phyloP scores from a whole-genome alignment of 1,140 invertebrate species.

The Araneus ventricosus region DNA sequence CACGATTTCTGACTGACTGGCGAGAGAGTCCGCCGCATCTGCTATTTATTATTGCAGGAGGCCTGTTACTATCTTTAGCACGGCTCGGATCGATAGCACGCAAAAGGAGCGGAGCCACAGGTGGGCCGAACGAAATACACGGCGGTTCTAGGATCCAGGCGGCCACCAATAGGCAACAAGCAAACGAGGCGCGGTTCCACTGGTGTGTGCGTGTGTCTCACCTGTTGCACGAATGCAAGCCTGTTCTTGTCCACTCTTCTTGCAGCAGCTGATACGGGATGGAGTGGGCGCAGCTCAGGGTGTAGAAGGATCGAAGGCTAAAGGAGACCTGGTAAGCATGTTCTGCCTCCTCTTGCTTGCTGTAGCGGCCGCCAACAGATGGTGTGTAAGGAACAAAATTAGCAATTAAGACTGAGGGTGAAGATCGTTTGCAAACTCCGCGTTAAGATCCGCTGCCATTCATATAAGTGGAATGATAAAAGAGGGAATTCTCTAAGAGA shows the following conservation, averaged over 20 bases:
- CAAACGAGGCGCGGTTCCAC: slow-evolving; percentile 31
- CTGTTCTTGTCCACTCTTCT: slow-evolving; percentile 35
- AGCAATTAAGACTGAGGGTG: background rate
- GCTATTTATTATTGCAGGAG: slow-evolving; percentile 71
- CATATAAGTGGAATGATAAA: background rate
- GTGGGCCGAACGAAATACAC: slow-evolving; percentile 17
- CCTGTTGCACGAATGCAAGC: slow-evolving; percentile 61
- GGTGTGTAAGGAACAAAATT: background rate
- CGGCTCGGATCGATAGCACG: slow-evolving; percentile 42
- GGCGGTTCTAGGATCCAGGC: slow-evolving; percentile 27
- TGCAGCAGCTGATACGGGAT: slow-evolving; percentile 52
- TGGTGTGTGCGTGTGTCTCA: slow-evolving; percentile 39
- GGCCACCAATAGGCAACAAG: slow-evolving; percentile 58
- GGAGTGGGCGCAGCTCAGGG: slow-evolving; percentile 15
- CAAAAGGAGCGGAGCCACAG: slow-evolving; percentile 57
- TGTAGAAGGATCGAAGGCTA: slow-evolving; percentile 24
- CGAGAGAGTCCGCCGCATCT: slow-evolving; percentile 34
- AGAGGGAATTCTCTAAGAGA: background rate
- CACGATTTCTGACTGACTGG: slow-evolving; percentile 65
- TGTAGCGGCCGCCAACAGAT: background rate
- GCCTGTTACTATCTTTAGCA: slow-evolving; percentile 66
- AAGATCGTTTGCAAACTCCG: background rate
- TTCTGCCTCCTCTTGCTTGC: background rate
- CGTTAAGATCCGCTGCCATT: background rate
- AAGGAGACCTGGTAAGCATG: slow-evolving; percentile 39